phyloP scores from a whole-genome alignment of 2,888 invertebrate genomes.

The Tetranychus piercei region DNA sequence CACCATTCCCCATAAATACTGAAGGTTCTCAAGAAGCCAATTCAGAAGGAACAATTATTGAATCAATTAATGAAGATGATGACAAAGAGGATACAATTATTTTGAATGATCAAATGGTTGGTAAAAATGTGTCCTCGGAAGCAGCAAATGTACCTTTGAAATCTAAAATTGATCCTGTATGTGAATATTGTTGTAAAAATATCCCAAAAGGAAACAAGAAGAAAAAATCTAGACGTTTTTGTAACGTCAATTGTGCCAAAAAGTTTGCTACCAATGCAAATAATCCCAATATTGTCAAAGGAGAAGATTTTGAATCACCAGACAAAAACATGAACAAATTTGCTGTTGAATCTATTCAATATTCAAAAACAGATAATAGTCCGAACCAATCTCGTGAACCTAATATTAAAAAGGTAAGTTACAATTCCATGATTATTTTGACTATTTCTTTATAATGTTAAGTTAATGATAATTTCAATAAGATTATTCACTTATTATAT shows the following conservation, averaged over 20 bases:
- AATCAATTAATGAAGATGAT: background rate
- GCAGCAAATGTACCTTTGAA: background rate
- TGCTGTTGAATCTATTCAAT: too few species aligned
- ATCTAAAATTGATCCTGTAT: background rate
- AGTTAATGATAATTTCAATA: too few species aligned
- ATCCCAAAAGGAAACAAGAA: background rate
- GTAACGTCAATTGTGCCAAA: background rate
- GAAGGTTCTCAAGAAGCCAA: background rate
- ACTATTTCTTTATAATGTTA: too few species aligned
- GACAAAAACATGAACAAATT: too few species aligned
- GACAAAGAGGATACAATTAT: background rate
- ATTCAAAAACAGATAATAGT: too few species aligned
- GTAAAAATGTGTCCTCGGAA: background rate
- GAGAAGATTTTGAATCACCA: background rate
- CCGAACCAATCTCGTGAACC: too few species aligned
- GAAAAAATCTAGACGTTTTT: background rate
- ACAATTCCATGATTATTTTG: too few species aligned
- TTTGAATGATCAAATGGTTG: slow-evolving; percentile 12
- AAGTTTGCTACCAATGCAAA: background rate
- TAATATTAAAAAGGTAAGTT: too few species aligned
- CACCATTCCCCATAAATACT: slow-evolving; percentile 36
- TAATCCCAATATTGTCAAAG: background rate
- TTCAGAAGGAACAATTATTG: background rate
- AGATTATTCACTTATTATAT: too few species aligned
- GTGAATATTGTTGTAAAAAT: background rate